phyloP scores from a whole-genome alignment of 2,888 invertebrate genomes.

The Sepiola atlantica region DNA sequence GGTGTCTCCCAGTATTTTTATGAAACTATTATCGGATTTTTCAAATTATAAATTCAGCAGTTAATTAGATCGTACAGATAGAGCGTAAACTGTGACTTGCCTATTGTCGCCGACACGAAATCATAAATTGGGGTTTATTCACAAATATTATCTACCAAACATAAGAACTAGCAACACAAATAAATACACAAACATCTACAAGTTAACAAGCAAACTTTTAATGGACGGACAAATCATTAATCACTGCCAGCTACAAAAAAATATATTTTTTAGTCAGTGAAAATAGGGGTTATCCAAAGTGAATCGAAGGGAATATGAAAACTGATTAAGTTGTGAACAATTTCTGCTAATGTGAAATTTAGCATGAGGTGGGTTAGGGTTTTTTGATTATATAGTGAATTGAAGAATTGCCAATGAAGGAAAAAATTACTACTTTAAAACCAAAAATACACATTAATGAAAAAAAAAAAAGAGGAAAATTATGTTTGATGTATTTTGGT shows the following conservation, averaged over 20 bases:
- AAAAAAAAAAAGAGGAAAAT: too few relatives aligned
- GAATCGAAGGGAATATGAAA: neutral
- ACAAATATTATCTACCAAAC: neutral
- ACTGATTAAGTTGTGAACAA: neutral
- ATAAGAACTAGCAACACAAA: neutral
- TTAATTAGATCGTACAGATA: neutral
- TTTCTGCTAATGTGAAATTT: neutral
- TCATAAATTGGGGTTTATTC: neutral
- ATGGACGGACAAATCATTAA: slow-evolving; percentile 32
- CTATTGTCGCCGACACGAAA: neutral
- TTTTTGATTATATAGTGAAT: too few relatives aligned
- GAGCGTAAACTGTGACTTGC: neutral
- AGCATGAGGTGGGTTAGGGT: too few relatives aligned
- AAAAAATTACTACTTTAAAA: too few relatives aligned
- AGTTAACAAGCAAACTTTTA: neutral
- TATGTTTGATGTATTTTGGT: too few relatives aligned
- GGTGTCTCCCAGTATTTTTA: neutral
- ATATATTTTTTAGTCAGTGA: neutral
- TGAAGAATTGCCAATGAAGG: too few relatives aligned
- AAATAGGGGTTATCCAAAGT: neutral
- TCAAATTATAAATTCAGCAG: neutral
- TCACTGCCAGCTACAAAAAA: neutral
- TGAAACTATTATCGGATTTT: neutral
- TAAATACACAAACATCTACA: neutral
- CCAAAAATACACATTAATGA: too few relatives aligned